Evolutionary conservation across 2,888 invertebrate genomes (phyloP).

Genomic region (Tenodera sinensis): DNA sequence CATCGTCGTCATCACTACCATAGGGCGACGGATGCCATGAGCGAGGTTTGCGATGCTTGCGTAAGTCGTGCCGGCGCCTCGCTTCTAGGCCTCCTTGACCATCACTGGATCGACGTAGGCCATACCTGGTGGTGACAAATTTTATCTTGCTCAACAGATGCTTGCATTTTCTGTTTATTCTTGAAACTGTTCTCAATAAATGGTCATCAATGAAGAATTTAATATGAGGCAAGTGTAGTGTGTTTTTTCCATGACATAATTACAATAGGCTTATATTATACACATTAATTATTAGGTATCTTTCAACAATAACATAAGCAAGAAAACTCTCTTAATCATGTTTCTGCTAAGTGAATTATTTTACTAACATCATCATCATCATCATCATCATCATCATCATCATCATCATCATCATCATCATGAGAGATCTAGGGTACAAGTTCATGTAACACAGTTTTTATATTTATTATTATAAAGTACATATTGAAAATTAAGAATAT

Average conservation of each 20-base stretch:
- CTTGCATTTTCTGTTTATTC: neutral
- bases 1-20: conserved; percentile 50
- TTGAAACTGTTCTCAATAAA: neutral
- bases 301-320: neutral
- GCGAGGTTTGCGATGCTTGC: conserved; percentile 43
- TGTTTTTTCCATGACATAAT: neutral
- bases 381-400: too few relatives aligned
- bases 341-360: too few relatives aligned
- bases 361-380: too few relatives aligned
- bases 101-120: conserved; percentile 39
- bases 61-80: conserved; percentile 37
- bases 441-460: too few relatives aligned
- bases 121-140: conserved; percentile 34
- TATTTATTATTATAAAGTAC: too few relatives aligned
- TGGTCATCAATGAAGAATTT: neutral
- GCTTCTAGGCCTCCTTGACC: conserved; percentile 34
- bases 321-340: neutral
- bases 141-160: neutral
- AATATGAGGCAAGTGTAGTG: neutral
- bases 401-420: too few relatives aligned
- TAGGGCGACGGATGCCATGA: conserved; percentile 53
- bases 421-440: too few relatives aligned
- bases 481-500: too few relatives aligned
- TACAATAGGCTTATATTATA: neutral
- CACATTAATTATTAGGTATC: neutral